A percentile compares a stretch with the other conserved stretches of the same genome.
These are phyloP conservation scores for Thereva nobilitata DNA, from an alignment of 2,888 invertebrate species.

Conservation along the genomic window DNA sequence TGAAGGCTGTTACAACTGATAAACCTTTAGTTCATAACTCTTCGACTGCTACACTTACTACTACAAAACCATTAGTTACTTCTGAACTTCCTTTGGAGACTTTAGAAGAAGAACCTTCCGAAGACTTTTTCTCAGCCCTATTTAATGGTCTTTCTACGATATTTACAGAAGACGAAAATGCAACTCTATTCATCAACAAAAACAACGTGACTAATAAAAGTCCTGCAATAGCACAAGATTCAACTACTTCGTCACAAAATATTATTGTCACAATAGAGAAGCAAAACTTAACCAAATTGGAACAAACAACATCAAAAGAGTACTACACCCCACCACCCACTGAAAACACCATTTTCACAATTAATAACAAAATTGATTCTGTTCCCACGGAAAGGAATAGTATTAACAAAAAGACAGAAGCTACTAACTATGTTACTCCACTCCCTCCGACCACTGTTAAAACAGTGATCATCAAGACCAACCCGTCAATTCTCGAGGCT, in stretches of 20 bases:
- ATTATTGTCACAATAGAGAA: neutral
- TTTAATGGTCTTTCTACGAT: conserved; percentile 38
- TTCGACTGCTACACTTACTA: neutral
- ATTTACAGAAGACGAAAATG: conserved; percentile 27
- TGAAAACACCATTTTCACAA: neutral
- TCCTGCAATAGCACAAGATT: neutral
- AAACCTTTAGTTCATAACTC: neutral
- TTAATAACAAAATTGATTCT: neutral
- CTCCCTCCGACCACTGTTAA: conserved; percentile 45
- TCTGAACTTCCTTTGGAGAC: neutral
- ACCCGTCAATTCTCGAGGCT: conserved; percentile 59
- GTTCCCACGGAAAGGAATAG: neutral
- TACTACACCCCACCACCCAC: too few relatives aligned
- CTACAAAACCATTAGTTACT: neutral
- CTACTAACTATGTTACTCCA: neutral
- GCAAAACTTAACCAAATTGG: neutral
- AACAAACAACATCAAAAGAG: neutral
- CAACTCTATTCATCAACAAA: neutral
- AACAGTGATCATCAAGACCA: conserved; percentile 54
- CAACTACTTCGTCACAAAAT: neutral
- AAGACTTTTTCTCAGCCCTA: conserved; percentile 36
- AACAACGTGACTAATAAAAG: neutral
- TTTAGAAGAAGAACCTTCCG: conserved; percentile 8
- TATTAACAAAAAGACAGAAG: neutral
- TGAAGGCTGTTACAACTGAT: neutral